Evolutionary conservation across 37 sponge, comb jelly and placozoan genomes (phyloP).

Genomic region (Cladorhizidae sp.): DNA sequence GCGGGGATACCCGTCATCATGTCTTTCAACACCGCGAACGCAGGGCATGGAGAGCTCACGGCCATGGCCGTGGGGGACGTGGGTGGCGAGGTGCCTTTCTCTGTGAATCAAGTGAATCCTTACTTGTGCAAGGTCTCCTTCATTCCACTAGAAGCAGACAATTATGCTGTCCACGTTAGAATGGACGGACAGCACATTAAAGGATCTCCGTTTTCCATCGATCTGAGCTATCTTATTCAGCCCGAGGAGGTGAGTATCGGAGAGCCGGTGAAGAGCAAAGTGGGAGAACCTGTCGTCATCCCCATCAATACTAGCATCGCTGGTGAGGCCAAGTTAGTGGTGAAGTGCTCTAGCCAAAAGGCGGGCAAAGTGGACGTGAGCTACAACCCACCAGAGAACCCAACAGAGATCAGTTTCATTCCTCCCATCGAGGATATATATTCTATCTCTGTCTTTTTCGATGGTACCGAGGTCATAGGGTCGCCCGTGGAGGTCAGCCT

Average conservation of each 20-base stretch:
- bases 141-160: constrained; percentile 26
- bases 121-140: constrained; percentile 36
- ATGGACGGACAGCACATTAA: constrained; percentile 31
- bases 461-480: constrained; percentile 36
- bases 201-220: constrained; percentile 55
- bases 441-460: constrained; percentile 23
- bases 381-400: not conserved
- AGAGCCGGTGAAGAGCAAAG: not conserved
- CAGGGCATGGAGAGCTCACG: constrained; percentile 39
- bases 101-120: not conserved
- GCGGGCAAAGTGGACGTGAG: constrained; percentile 9
- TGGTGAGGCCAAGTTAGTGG: constrained; percentile 46
- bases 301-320: constrained; percentile 34
- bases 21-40: constrained; percentile 23
- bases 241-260: constrained; percentile 35
- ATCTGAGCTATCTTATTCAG: constrained; percentile 26
- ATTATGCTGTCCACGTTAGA: constrained; percentile 37
- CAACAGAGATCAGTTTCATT: constrained; percentile 21
- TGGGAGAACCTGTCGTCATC: constrained; percentile 7
- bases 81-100: constrained; percentile 28
- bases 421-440: constrained; percentile 52
- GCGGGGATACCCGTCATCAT: constrained; percentile 32
- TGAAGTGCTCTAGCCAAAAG: constrained; percentile 21
- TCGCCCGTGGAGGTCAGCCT: constrained; percentile 46
- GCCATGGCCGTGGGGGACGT: constrained; percentile 17